Conservation (phyloP, 2,888 invertebrate genomes). For the Cybosia mesomella region DNA sequence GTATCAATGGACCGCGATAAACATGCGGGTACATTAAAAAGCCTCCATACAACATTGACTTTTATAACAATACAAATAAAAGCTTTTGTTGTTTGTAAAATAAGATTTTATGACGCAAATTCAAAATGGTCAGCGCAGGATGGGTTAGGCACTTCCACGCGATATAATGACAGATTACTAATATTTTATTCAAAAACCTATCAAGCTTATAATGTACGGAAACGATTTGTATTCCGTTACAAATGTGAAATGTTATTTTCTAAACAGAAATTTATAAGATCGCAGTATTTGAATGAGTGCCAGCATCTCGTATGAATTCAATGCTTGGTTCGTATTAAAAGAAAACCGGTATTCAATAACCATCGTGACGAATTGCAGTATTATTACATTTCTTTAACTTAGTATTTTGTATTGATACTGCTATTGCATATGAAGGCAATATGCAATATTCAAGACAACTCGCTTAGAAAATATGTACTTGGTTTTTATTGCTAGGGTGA, state of each 20-base stretch:
- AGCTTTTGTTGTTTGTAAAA: slow-evolving; percentile 27
- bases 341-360: slow-evolving; percentile 23
- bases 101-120: slow-evolving; percentile 30
- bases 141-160: slow-evolving; percentile 59
- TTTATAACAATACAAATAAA: slow-evolving; percentile 39
- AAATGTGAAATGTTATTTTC: slow-evolving; percentile 42
- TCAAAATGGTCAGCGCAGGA: slow-evolving; percentile 48
- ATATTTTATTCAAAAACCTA: slow-evolving; percentile 62
- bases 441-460: too few species aligned
- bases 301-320: slow-evolving; percentile 13
- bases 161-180: slow-evolving; percentile 61
- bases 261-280: slow-evolving; percentile 27
- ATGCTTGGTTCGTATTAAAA: slow-evolving; percentile 9
- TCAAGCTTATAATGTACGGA: slow-evolving; percentile 56
- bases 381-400: slow-evolving; percentile 16
- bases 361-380: slow-evolving; percentile 11
- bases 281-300: slow-evolving; percentile 8
- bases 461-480: too few species aligned
- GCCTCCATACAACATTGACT: slow-evolving; percentile 49
- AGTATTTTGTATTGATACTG: neutral
- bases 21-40: slow-evolving; percentile 49
- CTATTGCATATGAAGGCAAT: neutral
- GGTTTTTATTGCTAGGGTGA: too few species aligned
- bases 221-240: slow-evolving; percentile 48
- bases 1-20: slow-evolving; percentile 68